These are phyloP conservation scores for Ficedula albicollis DNA, from an alignment of 2,797 vertebrate genomes.

Conservation along the genomic window DNA sequence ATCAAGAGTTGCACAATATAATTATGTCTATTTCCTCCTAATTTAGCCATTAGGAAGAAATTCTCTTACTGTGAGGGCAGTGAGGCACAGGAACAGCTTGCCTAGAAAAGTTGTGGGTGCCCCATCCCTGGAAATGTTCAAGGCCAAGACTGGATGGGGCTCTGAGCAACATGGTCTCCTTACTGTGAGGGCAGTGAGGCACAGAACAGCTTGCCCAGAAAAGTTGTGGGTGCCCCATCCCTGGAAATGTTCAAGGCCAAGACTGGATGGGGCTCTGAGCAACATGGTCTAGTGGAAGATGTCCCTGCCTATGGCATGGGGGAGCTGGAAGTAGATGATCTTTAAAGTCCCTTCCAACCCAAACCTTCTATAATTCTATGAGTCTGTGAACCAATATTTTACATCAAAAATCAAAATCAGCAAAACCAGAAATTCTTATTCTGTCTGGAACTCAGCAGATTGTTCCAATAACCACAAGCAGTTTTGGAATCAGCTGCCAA, in stretches of 20 bases:
- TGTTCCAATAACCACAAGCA: neutral
- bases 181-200: neutral
- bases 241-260: neutral
- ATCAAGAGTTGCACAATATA: neutral
- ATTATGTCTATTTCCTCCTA: neutral
- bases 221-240: neutral
- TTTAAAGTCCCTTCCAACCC: neutral
- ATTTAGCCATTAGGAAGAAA: neutral
- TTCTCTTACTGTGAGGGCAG: neutral
- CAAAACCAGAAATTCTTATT: neutral
- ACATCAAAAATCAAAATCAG: neutral
- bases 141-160: neutral
- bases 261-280: neutral
- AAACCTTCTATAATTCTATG: neutral
- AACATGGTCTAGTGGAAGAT: neutral
- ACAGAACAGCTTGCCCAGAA: neutral
- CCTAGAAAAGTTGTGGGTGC: neutral
- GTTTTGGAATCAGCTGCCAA: neutral
- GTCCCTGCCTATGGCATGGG: no score
- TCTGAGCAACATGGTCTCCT: neutral
- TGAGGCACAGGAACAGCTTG: neutral
- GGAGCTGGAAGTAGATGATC: neutral
- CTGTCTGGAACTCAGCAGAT: neutral
- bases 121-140: neutral
- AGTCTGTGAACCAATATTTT: neutral